phyloP scores from a whole-genome alignment of 2,113 vertebrate genomes.

The Pelvicachromis taeniatus region DNA sequence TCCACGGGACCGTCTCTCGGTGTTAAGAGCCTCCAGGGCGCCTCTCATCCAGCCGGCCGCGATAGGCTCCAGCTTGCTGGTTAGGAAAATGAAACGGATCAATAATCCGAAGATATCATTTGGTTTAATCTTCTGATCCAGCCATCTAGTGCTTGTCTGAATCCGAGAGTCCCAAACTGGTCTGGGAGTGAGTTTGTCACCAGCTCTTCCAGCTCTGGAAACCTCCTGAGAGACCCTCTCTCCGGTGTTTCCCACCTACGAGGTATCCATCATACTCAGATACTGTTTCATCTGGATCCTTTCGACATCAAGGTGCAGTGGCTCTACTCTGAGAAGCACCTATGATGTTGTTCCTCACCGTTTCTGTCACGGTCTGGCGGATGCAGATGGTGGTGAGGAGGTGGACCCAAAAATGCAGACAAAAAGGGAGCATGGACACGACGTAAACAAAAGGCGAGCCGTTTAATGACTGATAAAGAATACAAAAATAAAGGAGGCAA shows the following conservation, averaged over 20 bases:
- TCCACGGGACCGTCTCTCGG: not conserved
- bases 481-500: no score
- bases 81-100: not conserved
- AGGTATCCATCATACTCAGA: not conserved
- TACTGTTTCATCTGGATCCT: not conserved
- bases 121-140: not conserved
- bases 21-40: not conserved
- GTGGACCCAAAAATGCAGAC: no score
- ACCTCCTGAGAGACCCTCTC: not conserved
- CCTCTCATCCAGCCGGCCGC: not conserved
- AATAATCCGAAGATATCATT: not conserved
- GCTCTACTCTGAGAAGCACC: not conserved
- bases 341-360: not conserved
- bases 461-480: no score
- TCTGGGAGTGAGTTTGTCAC: not conserved
- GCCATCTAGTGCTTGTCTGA: not conserved
- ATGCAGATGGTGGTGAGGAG: no score
- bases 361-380: no score
- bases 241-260: not conserved
- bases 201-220: not conserved
- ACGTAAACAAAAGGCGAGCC: no score
- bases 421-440: no score
- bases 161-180: not conserved
- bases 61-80: not conserved
- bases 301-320: not conserved